Evolutionary conservation across 2,113 vertebrate species (phyloP).

Genomic region (Atractosteus spatula): DNA sequence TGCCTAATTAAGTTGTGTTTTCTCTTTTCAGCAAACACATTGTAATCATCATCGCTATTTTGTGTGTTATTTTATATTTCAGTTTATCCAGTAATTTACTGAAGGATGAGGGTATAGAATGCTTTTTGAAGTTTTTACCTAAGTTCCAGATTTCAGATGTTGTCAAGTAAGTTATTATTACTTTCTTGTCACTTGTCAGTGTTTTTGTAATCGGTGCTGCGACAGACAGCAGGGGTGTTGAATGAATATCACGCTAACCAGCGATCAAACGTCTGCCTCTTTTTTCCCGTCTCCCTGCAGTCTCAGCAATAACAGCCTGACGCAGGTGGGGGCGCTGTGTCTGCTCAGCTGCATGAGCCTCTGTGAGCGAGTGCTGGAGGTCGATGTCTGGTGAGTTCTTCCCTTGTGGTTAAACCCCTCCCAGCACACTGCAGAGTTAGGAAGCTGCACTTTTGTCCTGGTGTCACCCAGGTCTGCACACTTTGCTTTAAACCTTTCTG

Average conservation of each 20-base stretch:
- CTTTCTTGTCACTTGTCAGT: neutral
- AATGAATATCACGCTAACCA: neutral
- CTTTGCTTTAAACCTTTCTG: neutral
- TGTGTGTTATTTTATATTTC: slow-evolving; percentile 4
- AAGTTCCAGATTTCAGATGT: slow-evolving; percentile 46
- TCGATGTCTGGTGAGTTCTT: slow-evolving; percentile 68
- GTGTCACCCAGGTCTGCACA: no score
- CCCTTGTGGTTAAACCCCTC: neutral
- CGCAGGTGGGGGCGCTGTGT: slow-evolving; percentile 48
- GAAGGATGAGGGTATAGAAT: slow-evolving; percentile 47
- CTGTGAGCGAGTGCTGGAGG: slow-evolving; percentile 50
- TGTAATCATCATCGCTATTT: slow-evolving; percentile 4
- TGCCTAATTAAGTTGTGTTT: neutral
- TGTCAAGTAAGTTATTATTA: slow-evolving; percentile 49
- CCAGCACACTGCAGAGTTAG: no score
- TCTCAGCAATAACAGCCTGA: slow-evolving; percentile 64
- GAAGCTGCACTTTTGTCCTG: no score
- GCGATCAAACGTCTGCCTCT: neutral
- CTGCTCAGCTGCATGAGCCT: slow-evolving; percentile 56
- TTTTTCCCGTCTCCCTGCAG: slow-evolving; percentile 45
- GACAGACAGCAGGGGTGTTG: no score
- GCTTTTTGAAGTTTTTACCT: slow-evolving; percentile 43
- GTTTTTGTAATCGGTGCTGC: no score
- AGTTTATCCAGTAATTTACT: slow-evolving; percentile 62
- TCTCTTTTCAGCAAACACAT: neutral